A percentile compares a stretch with the other conserved stretches of the same genome.
Evolutionary conservation across 2,797 vertebrate species (phyloP).

Genomic region (Carduelis carduelis): DNA sequence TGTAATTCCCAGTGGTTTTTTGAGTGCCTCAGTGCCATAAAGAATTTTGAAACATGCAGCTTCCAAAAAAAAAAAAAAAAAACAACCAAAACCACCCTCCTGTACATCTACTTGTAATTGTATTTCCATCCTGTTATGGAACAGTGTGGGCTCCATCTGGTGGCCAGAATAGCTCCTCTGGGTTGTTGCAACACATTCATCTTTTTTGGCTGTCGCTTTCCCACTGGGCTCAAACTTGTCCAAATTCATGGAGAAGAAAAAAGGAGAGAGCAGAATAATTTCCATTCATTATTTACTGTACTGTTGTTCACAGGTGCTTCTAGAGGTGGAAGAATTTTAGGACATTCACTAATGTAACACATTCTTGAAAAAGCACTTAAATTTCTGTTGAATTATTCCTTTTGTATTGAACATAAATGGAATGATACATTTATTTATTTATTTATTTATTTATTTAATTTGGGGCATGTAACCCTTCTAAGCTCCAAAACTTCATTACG

Average conservation of each 20-base stretch:
- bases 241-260: neutral
- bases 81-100: neutral
- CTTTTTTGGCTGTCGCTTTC: neutral
- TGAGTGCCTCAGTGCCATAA: neutral
- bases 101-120: neutral
- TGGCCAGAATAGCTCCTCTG: slow-evolving; percentile 47
- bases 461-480: neutral
- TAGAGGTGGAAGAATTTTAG: neutral
- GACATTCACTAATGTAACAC: neutral
- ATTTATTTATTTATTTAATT: neutral
- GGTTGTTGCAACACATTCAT: neutral
- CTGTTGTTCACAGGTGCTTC: neutral
- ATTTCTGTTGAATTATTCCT: neutral
- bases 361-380: neutral
- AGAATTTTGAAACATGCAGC: neutral
- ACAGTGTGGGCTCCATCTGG: slow-evolving; percentile 74
- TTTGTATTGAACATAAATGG: neutral
- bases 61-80: neutral
- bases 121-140: neutral
- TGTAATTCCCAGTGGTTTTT: neutral
- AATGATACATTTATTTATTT: neutral
- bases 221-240: neutral
- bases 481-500: neutral
- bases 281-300: neutral
- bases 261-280: neutral